Evolutionary conservation across 2,797 vertebrate genomes (phyloP), one percentile per base, ranked within the genome.

Genomic region (Hyperoplus immaculatus): DNA sequence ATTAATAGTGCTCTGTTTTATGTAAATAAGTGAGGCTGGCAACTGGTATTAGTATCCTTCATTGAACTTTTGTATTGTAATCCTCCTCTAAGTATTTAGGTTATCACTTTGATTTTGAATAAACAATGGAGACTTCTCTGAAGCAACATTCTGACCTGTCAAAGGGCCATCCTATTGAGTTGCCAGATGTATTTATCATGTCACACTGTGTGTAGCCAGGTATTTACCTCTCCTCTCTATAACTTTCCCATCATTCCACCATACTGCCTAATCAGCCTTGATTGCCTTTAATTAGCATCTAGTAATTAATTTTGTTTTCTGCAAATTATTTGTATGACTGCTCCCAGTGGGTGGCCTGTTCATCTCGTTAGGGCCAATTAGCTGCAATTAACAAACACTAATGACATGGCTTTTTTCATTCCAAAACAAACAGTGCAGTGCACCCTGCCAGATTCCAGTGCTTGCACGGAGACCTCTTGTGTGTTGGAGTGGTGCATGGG

Each of bases 291-390:
- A 98, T 98, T 97, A 97, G 95, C 96, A 97, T 97, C 96, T 96
- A 95, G 96, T 98, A 98, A 98, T 98, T 97, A 97, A 98, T 98
- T 97, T 97, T 97, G 96, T 97, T 97, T 93, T 97, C 95, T 92
- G 94, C 96, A 97, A 97, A 97, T 98, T 97, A 97, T 97, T 97
- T 97, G 96, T 97, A 95, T 96, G 96, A 97, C 95, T 93, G 94
- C 94, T 97, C 97, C 97, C 97, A 96, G 96, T 96, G 97, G 97
- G 96, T 97, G 97, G 96, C 94, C 97, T 97, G 96, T 97, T 98
- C 97, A 97, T 98, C 97, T 97, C 95, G 96, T 99, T 98, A 97
- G 96, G 95, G 95, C 96, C 97, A 99, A 98, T 99, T 99, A 99
- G 96, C 97, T 96, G 96, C 96, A 99, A 99, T 99, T 99, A 99